Conservation (phyloP, 2,113 vertebrate genomes). For the Spizaetus ornatus region DNA sequence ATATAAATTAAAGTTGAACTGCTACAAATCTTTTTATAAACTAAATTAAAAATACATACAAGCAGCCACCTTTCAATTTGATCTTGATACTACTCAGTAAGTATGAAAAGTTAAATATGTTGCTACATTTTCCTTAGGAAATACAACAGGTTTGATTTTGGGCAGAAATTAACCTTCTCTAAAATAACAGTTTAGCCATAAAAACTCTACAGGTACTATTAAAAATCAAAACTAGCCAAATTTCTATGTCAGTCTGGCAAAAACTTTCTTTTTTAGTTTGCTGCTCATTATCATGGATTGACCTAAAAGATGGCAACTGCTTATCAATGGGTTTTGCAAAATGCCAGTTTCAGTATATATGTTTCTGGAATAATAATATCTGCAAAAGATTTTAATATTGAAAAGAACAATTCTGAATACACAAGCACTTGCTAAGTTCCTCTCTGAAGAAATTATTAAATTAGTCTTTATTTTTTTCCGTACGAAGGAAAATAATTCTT, state of each 20-base stretch:
- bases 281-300: background rate
- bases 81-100: background rate
- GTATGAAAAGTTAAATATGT: background rate
- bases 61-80: background rate
- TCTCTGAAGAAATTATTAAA: background rate
- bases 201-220: background rate
- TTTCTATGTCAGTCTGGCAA: background rate
- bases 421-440: background rate
- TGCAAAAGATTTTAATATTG: background rate
- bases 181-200: background rate
- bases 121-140: background rate
- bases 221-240: background rate
- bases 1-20: background rate
- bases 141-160: background rate
- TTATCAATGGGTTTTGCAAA: background rate
- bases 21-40: background rate
- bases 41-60: background rate
- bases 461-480: background rate
- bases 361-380: background rate
- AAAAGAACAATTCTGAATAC: background rate
- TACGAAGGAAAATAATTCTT: background rate
- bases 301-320: background rate
- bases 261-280: background rate
- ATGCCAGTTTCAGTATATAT: background rate
- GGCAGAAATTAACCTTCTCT: background rate